Conservation (phyloP, 1,140 invertebrate species). For the Chionoecetes opilio region DNA sequence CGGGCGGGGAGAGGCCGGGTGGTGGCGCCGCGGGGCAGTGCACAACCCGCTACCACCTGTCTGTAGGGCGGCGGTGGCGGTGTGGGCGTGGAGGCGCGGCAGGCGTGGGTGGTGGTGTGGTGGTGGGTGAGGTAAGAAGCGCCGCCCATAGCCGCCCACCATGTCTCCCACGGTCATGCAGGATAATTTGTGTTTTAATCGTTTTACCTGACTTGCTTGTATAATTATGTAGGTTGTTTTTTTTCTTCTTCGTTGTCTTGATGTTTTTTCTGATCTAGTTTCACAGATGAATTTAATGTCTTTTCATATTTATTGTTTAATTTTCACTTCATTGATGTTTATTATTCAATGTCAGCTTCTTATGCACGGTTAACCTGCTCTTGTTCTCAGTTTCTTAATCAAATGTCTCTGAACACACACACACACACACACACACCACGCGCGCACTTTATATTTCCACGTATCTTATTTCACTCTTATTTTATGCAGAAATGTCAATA, state of each 20-base stretch:
- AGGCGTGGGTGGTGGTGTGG: not conserved
- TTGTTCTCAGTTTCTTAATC: too few species aligned
- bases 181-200: not conserved
- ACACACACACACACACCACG: too few species aligned
- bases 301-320: not conserved
- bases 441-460: too few species aligned
- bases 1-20: slow-evolving; percentile 55
- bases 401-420: too few species aligned
- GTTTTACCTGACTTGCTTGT: not conserved
- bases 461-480: not conserved
- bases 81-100: not conserved
- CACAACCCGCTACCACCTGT: slow-evolving; percentile 43
- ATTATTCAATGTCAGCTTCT: too few species aligned
- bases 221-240: not conserved
- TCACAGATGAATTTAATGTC: not conserved
- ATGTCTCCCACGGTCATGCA: slow-evolving; percentile 67
- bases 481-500: too few species aligned
- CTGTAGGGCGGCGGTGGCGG: not conserved
- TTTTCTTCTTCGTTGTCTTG: not conserved
- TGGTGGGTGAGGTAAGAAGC: slow-evolving; percentile 35
- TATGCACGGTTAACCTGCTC: too few species aligned
- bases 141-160: slow-evolving; percentile 69
- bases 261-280: not conserved
- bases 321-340: not conserved
- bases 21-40: slow-evolving; percentile 47